Evolutionary conservation across 2,888 invertebrate species (phyloP), one percentile per base, ranked within the genome.

Genomic region (Cataglyphis livida): DNA sequence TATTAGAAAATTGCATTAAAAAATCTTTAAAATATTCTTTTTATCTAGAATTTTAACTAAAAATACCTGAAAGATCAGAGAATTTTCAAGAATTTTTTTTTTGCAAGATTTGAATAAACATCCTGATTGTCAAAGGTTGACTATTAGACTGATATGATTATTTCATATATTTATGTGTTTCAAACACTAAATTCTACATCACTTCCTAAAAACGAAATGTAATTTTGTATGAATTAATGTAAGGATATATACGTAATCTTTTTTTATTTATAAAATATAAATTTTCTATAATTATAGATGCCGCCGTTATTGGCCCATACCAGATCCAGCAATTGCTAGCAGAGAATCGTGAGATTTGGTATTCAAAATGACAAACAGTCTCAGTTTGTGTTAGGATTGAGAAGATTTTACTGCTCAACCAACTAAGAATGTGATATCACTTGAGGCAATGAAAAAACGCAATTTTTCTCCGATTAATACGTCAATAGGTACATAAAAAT

Each of bases 261-360:
- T 73, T 25, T 59, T 10, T 71, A 6, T 59, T n/a, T 73, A 48
- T 62, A 25, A 48, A 12, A 62, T 62, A 0, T 32, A 28, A 76
- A 28, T 64, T 76, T 79, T 62, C 18, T 64, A 5, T 65, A 54
- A 83, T 92, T 92, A 10, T 88, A 94, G 94, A 89, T 94, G 94
- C 86, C 94, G 94, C 85, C 92, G 94, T 92, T 94, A 93, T 91
- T 92, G 93, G 90, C 94, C 94, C 87, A 93, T 94, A 90, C 93
- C 94, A 79, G 94, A 94, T 81, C 90, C 92, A 87, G 92, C 94
- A 82, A 91, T 94, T 91, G 90, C 92, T 85, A 93, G 92, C 91
- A 91, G 92, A 90, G 94, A 94, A 86, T 94, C 94, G 94, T 94
- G 94, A 94, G 94, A 90, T 85, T 93, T 90, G 91, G 87, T 89